A percentile compares a stretch with the other conserved stretches of the same genome.
phyloP scores from a whole-genome alignment of 2,113 vertebrate genomes.

The Xyrauchen texanus region DNA sequence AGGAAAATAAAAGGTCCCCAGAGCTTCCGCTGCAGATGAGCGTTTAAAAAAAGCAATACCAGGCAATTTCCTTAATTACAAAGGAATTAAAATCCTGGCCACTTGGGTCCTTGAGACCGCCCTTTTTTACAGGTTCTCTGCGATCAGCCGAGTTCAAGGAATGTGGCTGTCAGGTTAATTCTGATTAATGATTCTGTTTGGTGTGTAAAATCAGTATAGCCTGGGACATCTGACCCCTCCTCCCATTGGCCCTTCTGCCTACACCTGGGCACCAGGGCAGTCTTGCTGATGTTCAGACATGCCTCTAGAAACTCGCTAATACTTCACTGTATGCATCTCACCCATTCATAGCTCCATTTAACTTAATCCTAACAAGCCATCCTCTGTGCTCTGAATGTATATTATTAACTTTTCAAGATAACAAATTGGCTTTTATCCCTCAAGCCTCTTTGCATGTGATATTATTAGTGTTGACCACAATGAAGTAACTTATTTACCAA shows the following conservation, averaged over 20 bases:
- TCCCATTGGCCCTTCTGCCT: background rate
- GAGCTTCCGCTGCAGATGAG: constrained; percentile 17
- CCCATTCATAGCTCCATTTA: background rate
- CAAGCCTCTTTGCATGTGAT: no score
- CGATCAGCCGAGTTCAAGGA: constrained; percentile 45
- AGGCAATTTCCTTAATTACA: constrained; percentile 35
- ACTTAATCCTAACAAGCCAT: background rate
- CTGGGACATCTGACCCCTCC: constrained; percentile 35
- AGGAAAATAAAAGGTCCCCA: constrained; percentile 31
- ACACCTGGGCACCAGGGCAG: constrained; percentile 36
- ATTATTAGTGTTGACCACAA: no score
- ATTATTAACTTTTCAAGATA: no score
- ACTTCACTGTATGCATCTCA: no score
- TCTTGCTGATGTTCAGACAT: constrained; percentile 32
- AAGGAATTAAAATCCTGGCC: constrained; percentile 19
- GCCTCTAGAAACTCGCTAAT: no score
- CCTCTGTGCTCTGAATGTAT: no score
- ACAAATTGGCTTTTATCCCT: no score
- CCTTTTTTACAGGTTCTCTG: constrained; percentile 16
- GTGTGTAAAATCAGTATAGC: constrained; percentile 21
- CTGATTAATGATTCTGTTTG: constrained; percentile 30
- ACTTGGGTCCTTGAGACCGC: background rate
- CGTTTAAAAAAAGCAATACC: background rate
- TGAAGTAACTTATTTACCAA: no score
- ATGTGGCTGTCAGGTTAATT: background rate